These are phyloP conservation scores for Boloria euphrosyne DNA, from an alignment of 2,888 invertebrate species.

Conservation along the genomic window DNA sequence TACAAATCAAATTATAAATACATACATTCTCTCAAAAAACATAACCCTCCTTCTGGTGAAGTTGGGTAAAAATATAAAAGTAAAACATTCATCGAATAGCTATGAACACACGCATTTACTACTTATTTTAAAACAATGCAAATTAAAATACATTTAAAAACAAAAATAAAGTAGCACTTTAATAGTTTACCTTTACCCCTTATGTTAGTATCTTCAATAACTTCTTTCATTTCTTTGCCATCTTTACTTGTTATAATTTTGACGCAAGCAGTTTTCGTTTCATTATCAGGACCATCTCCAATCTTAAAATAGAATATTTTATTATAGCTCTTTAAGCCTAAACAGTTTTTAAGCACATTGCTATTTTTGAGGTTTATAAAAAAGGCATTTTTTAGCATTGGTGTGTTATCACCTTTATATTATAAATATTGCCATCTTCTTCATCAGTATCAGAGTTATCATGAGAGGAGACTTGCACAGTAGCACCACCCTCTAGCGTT, in stretches of 20 bases:
- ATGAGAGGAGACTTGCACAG: conserved; percentile 66
- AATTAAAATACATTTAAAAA: conserved; percentile 27
- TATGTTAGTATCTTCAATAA: conserved; percentile 21
- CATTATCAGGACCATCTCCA: conserved; percentile 60
- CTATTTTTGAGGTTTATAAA: not conserved
- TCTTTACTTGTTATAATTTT: conserved; percentile 61
- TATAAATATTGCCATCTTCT: conserved; percentile 65
- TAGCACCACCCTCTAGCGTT: conserved; percentile 65
- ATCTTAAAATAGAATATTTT: conserved; percentile 50
- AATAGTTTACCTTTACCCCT: conserved; percentile 42
- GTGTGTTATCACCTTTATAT: conserved; percentile 58
- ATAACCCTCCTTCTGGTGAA: no score
- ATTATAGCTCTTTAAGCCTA: conserved; percentile 1
- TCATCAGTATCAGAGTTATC: conserved; percentile 65
- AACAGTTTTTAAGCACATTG: no score
- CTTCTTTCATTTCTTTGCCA: conserved; percentile 40
- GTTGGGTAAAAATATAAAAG: not conserved
- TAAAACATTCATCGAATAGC: conserved; percentile 47
- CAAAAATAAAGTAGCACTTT: conserved; percentile 23
- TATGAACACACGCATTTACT: conserved; percentile 70
- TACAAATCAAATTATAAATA: no score
- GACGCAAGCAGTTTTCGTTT: conserved; percentile 54
- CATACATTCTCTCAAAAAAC: no score
- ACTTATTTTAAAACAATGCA: conserved; percentile 35
- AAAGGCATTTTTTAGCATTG: not conserved